Conservation (phyloP, 2,797 vertebrate genomes). For the Epinephelus awoara region DNA sequence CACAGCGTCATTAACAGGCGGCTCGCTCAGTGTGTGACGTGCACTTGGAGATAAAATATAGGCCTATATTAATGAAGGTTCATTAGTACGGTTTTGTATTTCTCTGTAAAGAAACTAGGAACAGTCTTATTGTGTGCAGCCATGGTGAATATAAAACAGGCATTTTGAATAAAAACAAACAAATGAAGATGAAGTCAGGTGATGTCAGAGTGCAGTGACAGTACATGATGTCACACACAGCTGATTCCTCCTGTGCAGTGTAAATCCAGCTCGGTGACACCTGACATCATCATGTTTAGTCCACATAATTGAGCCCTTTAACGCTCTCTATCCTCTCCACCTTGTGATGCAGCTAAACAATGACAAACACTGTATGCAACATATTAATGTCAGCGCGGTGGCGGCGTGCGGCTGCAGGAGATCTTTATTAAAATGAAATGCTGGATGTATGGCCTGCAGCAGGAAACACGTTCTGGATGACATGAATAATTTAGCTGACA, state of each 20-base stretch:
- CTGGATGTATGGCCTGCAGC: conserved; percentile 75
- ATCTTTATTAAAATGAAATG: conserved; percentile 85
- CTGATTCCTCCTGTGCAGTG: neutral
- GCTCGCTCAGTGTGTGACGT: too few relatives aligned
- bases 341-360: conserved; percentile 72
- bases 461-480: conserved; percentile 81
- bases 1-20: too few relatives aligned
- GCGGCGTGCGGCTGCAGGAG: conserved; percentile 32
- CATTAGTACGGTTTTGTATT: too few relatives aligned
- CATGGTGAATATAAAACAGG: too few relatives aligned
- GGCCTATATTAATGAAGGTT: too few relatives aligned
- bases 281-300: conserved; percentile 75
- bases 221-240: neutral
- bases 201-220: neutral
- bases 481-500: conserved; percentile 88
- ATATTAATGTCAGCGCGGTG: conserved; percentile 64
- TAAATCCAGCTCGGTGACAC: conserved; percentile 58
- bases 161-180: too few relatives aligned
- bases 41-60: too few relatives aligned
- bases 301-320: conserved; percentile 66
- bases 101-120: too few relatives aligned
- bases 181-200: neutral
- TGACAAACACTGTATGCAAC: conserved; percentile 67
- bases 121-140: too few relatives aligned
- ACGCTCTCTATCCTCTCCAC: conserved; percentile 53